A percentile compares a stretch with the other conserved stretches of the same genome.
Conservation (phyloP, 30 jellyfish, hydroid and myxozoan species). For the Hydractinia echinata region DNA sequence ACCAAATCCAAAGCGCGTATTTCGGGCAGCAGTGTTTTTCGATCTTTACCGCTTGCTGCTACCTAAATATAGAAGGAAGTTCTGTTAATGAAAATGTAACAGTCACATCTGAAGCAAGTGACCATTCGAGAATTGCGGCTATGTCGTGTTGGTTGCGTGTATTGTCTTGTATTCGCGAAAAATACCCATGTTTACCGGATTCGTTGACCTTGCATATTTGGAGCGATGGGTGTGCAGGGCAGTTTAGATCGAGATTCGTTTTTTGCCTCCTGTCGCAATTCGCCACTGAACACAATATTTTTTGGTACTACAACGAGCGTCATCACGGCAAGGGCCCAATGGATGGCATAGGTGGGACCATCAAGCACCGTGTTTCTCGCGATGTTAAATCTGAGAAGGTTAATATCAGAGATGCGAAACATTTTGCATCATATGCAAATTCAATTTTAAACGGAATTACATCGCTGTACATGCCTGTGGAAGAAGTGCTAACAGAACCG, state of each 20-base stretch:
- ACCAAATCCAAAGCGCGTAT: conserved; percentile 39
- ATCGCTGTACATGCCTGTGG: background rate
- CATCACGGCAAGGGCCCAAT: conserved; percentile 3
- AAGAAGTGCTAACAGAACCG: background rate
- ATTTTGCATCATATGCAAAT: background rate
- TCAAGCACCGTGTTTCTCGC: background rate
- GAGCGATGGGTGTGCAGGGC: conserved; percentile 47
- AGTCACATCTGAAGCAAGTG: conserved; percentile 25
- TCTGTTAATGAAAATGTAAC: background rate
- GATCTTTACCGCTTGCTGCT: background rate
- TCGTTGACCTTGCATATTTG: background rate
- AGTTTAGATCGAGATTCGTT: conserved; percentile 37
- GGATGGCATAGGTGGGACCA: background rate
- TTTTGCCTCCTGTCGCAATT: conserved; percentile 15
- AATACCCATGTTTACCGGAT: background rate
- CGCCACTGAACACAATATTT: background rate
- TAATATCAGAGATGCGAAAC: background rate
- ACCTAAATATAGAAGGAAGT: background rate
- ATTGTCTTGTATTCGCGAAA: conserved; percentile 10
- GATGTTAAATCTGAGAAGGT: background rate
- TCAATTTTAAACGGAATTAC: background rate
- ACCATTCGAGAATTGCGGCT: conserved; percentile 34
- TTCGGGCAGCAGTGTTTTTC: conserved; percentile 28
- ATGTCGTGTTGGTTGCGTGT: conserved; percentile 20
- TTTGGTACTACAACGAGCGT: background rate